Evolutionary conservation across 2,888 invertebrate species (phyloP).

Genomic region (Caenorhabditis imperialis): DNA sequence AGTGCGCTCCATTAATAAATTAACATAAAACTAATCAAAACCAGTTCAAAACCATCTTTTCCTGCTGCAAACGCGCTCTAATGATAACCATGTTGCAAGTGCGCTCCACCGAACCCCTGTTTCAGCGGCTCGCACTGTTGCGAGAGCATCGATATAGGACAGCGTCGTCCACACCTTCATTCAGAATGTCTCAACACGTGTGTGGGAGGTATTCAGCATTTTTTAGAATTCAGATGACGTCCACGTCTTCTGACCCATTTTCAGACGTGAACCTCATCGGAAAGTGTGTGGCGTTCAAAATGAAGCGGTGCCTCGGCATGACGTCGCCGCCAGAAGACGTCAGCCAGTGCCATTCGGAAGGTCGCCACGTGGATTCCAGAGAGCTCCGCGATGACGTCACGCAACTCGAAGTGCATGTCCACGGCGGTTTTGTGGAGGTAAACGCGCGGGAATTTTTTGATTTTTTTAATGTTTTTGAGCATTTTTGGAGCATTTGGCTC

Average conservation of each 20-base stretch:
- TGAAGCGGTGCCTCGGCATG: conserved; percentile 49
- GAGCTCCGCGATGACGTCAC: conserved; percentile 25
- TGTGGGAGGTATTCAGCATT: conserved; percentile 19
- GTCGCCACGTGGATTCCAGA: conserved; percentile 34
- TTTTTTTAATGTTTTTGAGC: no score
- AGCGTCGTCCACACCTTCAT: conserved; percentile 31
- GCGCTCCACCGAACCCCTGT: no score
- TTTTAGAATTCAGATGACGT: not conserved
- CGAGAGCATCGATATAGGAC: conserved; percentile 19
- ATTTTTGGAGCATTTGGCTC: no score
- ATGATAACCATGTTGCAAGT: no score
- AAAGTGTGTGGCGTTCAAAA: conserved; percentile 33
- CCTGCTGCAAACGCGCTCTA: no score
- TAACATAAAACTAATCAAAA: no score
- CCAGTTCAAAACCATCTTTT: no score
- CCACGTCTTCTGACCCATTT: not conserved
- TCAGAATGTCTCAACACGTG: conserved; percentile 32
- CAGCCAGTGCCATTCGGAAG: conserved; percentile 1
- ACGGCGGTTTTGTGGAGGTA: conserved; percentile 53
- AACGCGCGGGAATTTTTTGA: no score
- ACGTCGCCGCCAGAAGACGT: not conserved
- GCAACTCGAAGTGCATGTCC: conserved; percentile 40
- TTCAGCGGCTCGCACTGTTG: conserved; percentile 46
- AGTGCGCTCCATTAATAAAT: no score
- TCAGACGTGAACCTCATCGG: conserved; percentile 23